A percentile compares a stretch with the other conserved stretches of the same genome.
Conservation (phyloP, 2,888 invertebrate genomes). For the Pilophorus perplexus region DNA sequence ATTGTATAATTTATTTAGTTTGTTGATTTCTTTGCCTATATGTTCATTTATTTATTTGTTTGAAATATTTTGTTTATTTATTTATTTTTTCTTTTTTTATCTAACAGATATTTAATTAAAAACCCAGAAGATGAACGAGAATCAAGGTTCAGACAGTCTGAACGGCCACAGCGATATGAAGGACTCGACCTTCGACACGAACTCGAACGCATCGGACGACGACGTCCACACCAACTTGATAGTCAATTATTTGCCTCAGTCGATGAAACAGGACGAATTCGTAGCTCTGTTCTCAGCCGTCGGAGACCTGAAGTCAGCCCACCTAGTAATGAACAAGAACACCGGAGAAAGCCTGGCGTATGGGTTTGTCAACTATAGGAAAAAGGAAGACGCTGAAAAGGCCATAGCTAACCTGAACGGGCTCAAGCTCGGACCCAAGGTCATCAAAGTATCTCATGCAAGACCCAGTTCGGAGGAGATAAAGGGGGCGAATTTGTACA, state of each 20-base stretch:
- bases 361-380: constrained; percentile 98
- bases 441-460: constrained; percentile 88
- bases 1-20: constrained; percentile 17
- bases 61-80: constrained; percentile 23
- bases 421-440: constrained; percentile 96
- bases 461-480: constrained; percentile 96
- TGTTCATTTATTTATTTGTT: constrained; percentile 33
- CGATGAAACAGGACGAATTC: constrained; percentile 99
- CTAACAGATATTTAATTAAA: constrained; percentile 34
- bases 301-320: constrained; percentile 98
- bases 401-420: constrained; percentile 98
- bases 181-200: constrained; percentile 9
- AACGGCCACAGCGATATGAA: constrained; percentile 23
- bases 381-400: constrained; percentile 96
- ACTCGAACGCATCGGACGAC: constrained; percentile 54
- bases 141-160: constrained; percentile 27
- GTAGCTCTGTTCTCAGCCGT: constrained; percentile 95
- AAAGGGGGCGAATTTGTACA: constrained; percentile 96
- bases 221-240: constrained; percentile 98
- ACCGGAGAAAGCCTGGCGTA: constrained; percentile 99
- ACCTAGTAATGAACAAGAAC: constrained; percentile 96
- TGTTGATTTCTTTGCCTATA: constrained; percentile 17
- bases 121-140: constrained; percentile 34
- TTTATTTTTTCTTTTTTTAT: constrained; percentile 38
- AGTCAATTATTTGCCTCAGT: constrained; percentile 99